Evolutionary conservation across 2,113 vertebrate species (phyloP).

Genomic region (Riparia riparia): DNA sequence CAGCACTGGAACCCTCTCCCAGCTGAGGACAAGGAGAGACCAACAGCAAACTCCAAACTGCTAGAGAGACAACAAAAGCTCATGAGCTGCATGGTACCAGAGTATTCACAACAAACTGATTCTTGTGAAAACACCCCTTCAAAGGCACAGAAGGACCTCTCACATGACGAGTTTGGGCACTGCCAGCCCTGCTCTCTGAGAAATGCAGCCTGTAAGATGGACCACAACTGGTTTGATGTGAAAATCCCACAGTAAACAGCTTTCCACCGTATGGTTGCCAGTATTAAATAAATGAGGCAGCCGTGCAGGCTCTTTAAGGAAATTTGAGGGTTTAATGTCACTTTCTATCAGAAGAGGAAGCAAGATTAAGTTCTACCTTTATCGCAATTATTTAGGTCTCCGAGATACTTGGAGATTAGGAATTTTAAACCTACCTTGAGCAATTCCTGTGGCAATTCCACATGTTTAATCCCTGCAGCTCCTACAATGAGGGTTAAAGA

Average conservation of each 20-base stretch:
- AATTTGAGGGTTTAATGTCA: neutral
- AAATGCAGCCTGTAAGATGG: neutral
- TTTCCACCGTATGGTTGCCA: neutral
- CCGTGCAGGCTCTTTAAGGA: neutral
- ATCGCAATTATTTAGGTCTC: neutral
- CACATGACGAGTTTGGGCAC: rapidly evolving
- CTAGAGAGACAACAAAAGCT: neutral
- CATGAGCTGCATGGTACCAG: rapidly evolving
- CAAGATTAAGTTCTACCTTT: neutral
- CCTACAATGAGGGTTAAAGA: neutral
- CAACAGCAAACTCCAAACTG: neutral
- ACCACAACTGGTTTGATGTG: neutral
- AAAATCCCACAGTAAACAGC: neutral
- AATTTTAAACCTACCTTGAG: neutral
- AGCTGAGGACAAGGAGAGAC: neutral
- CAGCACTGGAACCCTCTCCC: neutral
- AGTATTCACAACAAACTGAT: neutral
- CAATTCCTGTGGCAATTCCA: neutral
- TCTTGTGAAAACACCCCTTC: neutral
- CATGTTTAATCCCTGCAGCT: neutral
- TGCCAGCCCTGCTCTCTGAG: neutral
- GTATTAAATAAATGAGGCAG: neutral
- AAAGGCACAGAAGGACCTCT: neutral
- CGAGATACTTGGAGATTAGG: neutral
- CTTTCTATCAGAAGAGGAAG: neutral